phyloP scores from a whole-genome alignment of 2,797 vertebrate species.

The Hyperoplus immaculatus region DNA sequence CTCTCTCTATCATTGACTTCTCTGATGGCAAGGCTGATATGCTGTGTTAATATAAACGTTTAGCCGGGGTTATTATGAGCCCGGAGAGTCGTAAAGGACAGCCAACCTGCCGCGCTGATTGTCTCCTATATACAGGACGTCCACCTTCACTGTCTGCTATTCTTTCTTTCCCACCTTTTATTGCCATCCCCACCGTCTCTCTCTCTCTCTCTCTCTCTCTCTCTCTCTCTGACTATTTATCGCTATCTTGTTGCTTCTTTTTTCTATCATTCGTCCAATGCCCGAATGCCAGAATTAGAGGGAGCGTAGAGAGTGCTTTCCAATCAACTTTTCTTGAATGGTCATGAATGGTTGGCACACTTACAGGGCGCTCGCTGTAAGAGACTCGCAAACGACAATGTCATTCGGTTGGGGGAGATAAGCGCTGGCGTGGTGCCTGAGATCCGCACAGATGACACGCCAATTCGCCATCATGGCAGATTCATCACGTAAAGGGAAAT shows the following conservation, averaged over 20 bases:
- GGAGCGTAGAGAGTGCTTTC: slow-evolving; percentile 53
- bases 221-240: slow-evolving; percentile 58
- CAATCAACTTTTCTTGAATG: slow-evolving; percentile 63
- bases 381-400: slow-evolving; percentile 40
- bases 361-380: slow-evolving; percentile 37
- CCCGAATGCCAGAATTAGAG: slow-evolving; percentile 51
- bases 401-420: slow-evolving; percentile 46
- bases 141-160: slow-evolving; percentile 61
- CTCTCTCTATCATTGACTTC: slow-evolving; percentile 85
- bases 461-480: slow-evolving; percentile 8
- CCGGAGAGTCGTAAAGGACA: slow-evolving; percentile 83
- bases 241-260: slow-evolving; percentile 61
- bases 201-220: slow-evolving; percentile 57
- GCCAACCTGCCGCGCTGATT: slow-evolving; percentile 76
- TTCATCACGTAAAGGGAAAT: slow-evolving; percentile 10
- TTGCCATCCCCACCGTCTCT: slow-evolving; percentile 51
- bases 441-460: slow-evolving; percentile 16
- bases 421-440: slow-evolving; percentile 17
- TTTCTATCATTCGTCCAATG: slow-evolving; percentile 46
- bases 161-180: slow-evolving; percentile 50
- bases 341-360: slow-evolving; percentile 41
- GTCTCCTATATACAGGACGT: slow-evolving; percentile 71
- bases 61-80: slow-evolving; percentile 86
- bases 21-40: slow-evolving; percentile 85
- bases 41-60: slow-evolving; percentile 89